Evolutionary conservation across 2,888 invertebrate genomes (phyloP).

Genomic region (Helicoverpa assulta): DNA sequence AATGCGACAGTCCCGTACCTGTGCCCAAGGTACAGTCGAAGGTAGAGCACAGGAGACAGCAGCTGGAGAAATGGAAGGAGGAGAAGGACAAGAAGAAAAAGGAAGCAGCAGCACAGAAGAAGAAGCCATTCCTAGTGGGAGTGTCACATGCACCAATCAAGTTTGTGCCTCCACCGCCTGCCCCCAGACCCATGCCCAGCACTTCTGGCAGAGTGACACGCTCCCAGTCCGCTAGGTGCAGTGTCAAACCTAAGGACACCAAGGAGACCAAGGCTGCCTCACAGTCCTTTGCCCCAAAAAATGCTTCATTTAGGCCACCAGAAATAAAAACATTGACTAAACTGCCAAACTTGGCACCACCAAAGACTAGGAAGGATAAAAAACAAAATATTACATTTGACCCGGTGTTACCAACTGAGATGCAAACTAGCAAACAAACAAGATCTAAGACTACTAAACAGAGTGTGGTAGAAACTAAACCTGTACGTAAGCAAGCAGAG

Average conservation of each 20-base stretch:
- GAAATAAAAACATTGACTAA: slow-evolving; percentile 65
- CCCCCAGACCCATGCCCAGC: slow-evolving; percentile 75
- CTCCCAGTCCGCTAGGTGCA: slow-evolving; percentile 72
- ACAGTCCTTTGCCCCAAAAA: slow-evolving; percentile 88
- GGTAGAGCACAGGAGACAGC: slow-evolving; percentile 75
- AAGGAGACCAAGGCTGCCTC: slow-evolving; percentile 33
- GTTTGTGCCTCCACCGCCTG: slow-evolving; percentile 79
- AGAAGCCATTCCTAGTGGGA: slow-evolving; percentile 82
- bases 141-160: slow-evolving; percentile 73
- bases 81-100: slow-evolving; percentile 83
- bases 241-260: slow-evolving; percentile 42
- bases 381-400: slow-evolving; percentile 67
- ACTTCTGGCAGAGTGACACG: slow-evolving; percentile 81
- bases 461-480: slow-evolving; percentile 39
- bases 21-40: slow-evolving; percentile 67
- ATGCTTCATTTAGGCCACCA: slow-evolving; percentile 89
- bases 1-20: slow-evolving; percentile 68
- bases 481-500: slow-evolving; percentile 40
- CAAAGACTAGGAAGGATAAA: slow-evolving; percentile 61
- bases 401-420: slow-evolving; percentile 62
- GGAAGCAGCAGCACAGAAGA: slow-evolving; percentile 74
- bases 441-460: slow-evolving; percentile 45
- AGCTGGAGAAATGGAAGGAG: slow-evolving; percentile 84
- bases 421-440: slow-evolving; percentile 46
- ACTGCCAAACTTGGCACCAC: slow-evolving; percentile 67